phyloP scores from a whole-genome alignment of 2,797 vertebrate species.

The Ammospiza maritima region DNA sequence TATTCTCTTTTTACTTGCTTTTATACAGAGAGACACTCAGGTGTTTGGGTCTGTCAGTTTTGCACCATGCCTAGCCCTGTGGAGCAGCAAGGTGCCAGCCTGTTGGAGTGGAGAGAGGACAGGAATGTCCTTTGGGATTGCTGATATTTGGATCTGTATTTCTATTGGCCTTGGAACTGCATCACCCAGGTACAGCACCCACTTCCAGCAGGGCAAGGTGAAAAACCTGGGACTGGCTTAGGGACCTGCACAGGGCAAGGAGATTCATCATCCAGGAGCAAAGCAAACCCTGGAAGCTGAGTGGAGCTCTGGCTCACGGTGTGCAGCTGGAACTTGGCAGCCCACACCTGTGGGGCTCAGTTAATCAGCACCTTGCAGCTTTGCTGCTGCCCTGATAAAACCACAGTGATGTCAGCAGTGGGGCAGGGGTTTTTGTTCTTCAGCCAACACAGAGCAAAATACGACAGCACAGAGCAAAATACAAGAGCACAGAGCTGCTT shows the following conservation, averaged over 20 bases:
- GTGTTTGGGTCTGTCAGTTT: not conserved
- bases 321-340: not conserved
- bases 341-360: not conserved
- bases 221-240: not conserved
- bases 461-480: not conserved
- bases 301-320: fast-evolving
- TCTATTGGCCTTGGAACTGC: not conserved
- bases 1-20: not conserved
- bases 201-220: not conserved
- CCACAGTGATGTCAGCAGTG: not conserved
- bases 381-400: not conserved
- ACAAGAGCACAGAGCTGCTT: not conserved
- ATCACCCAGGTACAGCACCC: not conserved
- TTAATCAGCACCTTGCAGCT: not conserved
- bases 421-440: not conserved
- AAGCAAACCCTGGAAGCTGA: not conserved
- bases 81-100: not conserved
- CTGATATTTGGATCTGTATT: not conserved
- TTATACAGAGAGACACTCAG: not conserved
- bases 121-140: not conserved
- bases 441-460: not conserved
- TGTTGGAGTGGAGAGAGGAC: fast-evolving
- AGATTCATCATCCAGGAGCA: not conserved
- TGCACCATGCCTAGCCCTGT: not conserved
- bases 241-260: not conserved